Base-by-base conservation (phyloP, 2,888 invertebrate species). In the Bugula neritina region DNA sequence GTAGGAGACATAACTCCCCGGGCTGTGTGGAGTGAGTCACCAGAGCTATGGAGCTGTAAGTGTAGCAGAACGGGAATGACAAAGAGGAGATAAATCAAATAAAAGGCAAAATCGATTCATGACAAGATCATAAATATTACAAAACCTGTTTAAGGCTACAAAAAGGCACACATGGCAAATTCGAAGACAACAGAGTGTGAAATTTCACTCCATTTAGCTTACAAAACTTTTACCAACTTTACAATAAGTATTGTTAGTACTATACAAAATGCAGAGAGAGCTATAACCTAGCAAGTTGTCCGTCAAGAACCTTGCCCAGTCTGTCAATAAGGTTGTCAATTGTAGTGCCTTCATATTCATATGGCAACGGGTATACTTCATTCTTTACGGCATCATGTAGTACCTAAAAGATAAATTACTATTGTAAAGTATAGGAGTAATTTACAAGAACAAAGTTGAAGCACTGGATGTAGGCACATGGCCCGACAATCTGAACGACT, bases 341-440 rank as follows among this genome's bases (percentile, higher is more conserved):
- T 17, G 80, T 81, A 0, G 82, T 80, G 1, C 80, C 82, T 72
- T 83, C 84, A 76, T 81, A 83, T 72, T 83, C 83, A 74, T 83
- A 84, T 31, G 81, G 80, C 69, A 84, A 79, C 10, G 83, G 81
- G 13, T 83, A 76, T 0, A 83, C 81, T 13, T 81, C 82, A 77
- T 81, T 81, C 72, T 78, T 72, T 1, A 83, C 80, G n/a, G 82
- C 81, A 77, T 82, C 82, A 55, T 80, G 75, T 34, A 84, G 75
- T 5, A 83, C 73, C 83, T 83, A 76, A 34, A 5, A 23, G 23
- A 55, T 23, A 55, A 55, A 23, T 23, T 43, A 43, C 17, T n/a
- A n/a, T n/a, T n/a, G n/a, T n/a, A n/a, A n/a, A n/a, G n/a, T n/a
- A n/a, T n/a, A n/a, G n/a, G n/a, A n/a, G n/a, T n/a, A n/a, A n/a